phyloP scores from a whole-genome alignment of 2,797 vertebrate species.

The Avahi laniger region DNA sequence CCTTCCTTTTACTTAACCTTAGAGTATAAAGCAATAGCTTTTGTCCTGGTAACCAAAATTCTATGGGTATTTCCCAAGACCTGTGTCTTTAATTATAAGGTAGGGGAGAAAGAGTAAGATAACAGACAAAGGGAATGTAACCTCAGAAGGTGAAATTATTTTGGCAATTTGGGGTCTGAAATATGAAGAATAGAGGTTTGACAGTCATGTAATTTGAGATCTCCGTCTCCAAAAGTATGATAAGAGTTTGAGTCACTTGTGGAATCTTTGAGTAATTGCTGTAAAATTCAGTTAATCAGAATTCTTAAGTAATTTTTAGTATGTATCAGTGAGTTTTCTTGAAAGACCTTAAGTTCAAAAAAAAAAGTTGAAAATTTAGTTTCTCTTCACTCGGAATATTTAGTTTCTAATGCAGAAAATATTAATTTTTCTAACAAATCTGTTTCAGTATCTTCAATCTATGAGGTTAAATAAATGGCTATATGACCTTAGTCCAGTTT shows the following conservation, averaged over 20 bases:
- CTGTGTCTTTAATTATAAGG: neutral
- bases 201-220: neutral
- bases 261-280: neutral
- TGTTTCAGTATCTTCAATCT: neutral
- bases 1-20: neutral
- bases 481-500: neutral
- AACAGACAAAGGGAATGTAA: neutral
- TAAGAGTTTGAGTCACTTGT: neutral
- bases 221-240: neutral
- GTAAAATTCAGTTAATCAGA: slow-evolving; percentile 4
- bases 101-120: neutral
- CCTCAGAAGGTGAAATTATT: neutral
- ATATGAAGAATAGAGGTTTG: neutral
- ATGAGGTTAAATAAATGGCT: neutral
- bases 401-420: neutral
- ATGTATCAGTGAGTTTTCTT: neutral
- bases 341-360: neutral
- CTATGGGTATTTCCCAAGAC: neutral
- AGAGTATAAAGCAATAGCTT: neutral
- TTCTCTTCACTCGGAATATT: neutral
- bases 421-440: neutral
- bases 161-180: neutral
- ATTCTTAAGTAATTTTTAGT: slow-evolving; percentile 22
- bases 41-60: neutral
- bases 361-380: neutral